Percentiles rank a stretch among this genome's conserved stretches.
These are phyloP conservation scores for Oncorhynchus kisutch DNA, from an alignment of 2,113 vertebrate species.

Conservation along the genomic window DNA sequence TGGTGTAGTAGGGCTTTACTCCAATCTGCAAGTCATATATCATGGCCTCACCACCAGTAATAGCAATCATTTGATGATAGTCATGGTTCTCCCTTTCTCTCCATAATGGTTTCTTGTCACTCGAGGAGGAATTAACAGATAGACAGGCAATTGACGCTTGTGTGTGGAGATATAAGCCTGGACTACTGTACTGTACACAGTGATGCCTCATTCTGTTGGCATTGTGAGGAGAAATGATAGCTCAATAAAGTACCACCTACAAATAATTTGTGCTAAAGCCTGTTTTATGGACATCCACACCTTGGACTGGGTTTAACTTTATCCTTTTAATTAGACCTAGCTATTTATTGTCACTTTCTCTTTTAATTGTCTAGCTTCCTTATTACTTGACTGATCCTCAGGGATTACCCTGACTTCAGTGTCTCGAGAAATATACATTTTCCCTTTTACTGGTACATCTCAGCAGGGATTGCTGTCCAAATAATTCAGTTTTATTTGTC, in stretches of 20 bases:
- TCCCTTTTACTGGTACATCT: constrained; percentile 11
- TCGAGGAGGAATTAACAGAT: neutral
- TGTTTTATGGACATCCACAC: constrained; percentile 33
- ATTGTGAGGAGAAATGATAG: too few relatives aligned
- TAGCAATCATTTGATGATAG: neutral
- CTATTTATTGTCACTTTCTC: constrained; percentile 30
- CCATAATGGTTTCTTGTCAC: neutral
- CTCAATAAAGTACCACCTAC: neutral
- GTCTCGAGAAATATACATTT: neutral
- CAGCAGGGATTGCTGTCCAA: constrained; percentile 23
- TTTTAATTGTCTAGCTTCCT: constrained; percentile 30
- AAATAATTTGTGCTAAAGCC: constrained; percentile 23
- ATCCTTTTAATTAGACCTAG: constrained; percentile 34
- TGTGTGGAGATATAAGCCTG: neutral
- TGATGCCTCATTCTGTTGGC: too few relatives aligned
- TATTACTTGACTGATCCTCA: constrained; percentile 15
- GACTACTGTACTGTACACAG: neutral
- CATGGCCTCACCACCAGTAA: neutral
- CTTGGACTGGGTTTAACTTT: constrained; percentile 24
- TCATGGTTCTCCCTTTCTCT: neutral
- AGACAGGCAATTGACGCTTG: neutral
- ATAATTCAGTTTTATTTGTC: constrained; percentile 37
- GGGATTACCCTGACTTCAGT: constrained; percentile 35
- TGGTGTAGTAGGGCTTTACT: neutral
- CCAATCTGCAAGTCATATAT: neutral